These are phyloP conservation scores for Stomorhina lunata DNA, from an alignment of 2,888 invertebrate genomes.

Conservation along the genomic window DNA sequence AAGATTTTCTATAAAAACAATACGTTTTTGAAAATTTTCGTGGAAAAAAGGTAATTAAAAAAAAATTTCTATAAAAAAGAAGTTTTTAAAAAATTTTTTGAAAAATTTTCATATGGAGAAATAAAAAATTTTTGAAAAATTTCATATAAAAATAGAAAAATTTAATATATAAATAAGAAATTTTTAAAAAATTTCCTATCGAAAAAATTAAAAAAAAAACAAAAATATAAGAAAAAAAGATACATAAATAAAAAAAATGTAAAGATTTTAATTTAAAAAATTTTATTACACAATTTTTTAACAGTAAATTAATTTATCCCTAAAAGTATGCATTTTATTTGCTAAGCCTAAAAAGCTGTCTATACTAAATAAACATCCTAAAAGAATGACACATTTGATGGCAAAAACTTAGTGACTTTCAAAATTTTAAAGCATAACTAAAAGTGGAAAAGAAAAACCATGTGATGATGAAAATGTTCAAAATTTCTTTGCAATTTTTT, in stretches of 20 bases:
- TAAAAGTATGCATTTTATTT: background rate
- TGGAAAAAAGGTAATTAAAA: no score
- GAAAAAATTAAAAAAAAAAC: background rate
- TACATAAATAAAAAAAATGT: background rate
- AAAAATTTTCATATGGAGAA: no score
- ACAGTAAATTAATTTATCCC: background rate
- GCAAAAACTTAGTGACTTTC: conserved; percentile 21
- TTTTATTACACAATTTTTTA: no score
- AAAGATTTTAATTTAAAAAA: background rate
- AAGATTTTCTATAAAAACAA: no score
- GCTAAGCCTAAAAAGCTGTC: background rate
- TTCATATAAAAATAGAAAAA: no score
- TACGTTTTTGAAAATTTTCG: no score
- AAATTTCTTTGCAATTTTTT: background rate
- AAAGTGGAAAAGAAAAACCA: background rate
- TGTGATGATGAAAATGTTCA: conserved; percentile 23
- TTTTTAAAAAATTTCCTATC: no score
- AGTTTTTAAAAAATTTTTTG: no score
- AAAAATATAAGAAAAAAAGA: no score
- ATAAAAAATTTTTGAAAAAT: no score
- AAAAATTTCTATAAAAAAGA: no score
- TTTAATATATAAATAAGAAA: no score
- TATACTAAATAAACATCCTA: background rate
- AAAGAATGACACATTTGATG: conserved; percentile 6
- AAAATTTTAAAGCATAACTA: background rate